Evolutionary conservation across 1,140 invertebrate genomes (phyloP), one percentile per base, ranked within the genome.

Genomic region (Bombus superbus): DNA sequence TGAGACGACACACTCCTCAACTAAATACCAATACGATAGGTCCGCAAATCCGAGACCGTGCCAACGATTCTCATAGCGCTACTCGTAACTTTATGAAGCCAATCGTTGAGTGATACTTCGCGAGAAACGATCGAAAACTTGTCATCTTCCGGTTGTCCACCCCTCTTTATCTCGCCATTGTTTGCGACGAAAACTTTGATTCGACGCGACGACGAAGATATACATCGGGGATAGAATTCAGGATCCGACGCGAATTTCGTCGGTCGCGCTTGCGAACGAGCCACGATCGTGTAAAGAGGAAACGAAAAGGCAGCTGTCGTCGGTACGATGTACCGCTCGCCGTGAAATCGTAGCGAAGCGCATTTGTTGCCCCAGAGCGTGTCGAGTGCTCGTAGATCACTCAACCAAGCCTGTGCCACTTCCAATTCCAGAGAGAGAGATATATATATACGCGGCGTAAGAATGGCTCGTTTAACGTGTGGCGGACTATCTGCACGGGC

Each of bases 331-430:
- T 83, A 80, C 77, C 88, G 35, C 86, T 74, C 74, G 88, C 68
- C 83, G 89, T 83, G 87, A 90, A 90, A 90, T 90, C 78, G 83
- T 90, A 81, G 73, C 79, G 66, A 87, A 53, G 77, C 66, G 81
- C 88, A 89, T 90, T 90, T 85, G 89, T 90, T 87, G 85, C 59
- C 68, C 77, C 69, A 53, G 73, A 81, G 90, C 90, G 90, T 91
- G 90, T 89, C 81, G 78, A 87, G 85, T 74, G 82, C 90, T 91
- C 90, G 89, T 91, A 91, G 85, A 91, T 91, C 89, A 89, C 87
- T 87, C 85, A 85, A 87, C 83, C 81, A 77, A 86, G 74, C 62
- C 62, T 69, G 68, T 73, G 87, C 89, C 79, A 88, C 89, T 86
- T 86, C 71, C 84, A 82, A 91, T 91, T 83, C 79, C 59, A 81